Base-by-base conservation (phyloP, 2,113 vertebrate genomes). In the Neodontobutis hainanensis region DNA sequence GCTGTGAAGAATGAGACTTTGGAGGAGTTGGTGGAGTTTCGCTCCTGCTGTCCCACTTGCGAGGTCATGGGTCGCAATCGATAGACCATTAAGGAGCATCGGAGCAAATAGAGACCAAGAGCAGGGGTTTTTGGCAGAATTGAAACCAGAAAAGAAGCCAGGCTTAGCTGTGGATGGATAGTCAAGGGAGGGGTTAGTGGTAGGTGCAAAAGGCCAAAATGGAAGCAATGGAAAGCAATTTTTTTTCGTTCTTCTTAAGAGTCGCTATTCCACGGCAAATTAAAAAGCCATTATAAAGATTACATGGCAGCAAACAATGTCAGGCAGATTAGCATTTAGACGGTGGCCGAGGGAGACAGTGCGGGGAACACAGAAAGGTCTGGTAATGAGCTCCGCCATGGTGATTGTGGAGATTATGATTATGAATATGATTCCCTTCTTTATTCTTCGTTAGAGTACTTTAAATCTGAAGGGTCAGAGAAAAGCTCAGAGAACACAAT, bases 261-360 rank as follows among this genome's bases (percentile, higher is more conserved):
- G 84, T 85, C 72, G 70, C 86, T 86, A 88, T 90, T 90, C 89
- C 90, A 90, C 68, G 87, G 88, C 85, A 88, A 90, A 92, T 92
- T 91, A 92, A 90, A 93, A 91, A 93, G 83, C 91, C 85, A 92
- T 92, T 90, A 90, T 78, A 89, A 79, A 89, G 87, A 92, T 91
- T 92, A 90, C 87, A 89, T 82, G 86, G 83, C 74, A 68, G 90
- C 86, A 89, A 91, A 89, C 90, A 89, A 89, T 89, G 84, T 90
- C 81, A 86, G 88, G 83, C 79, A 89, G 87, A 90, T 90, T 91
- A 92, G 86, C 87, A 90, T 90, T 90, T 88, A 88, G 91, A 90
- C 87, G 58, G 86, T 62, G 83, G 80, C 82, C 61, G 78, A 84
- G 83, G 79, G 85, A 85, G 80, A 81, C 76, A 86, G 76, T 63